Evolutionary conservation across 1,140 invertebrate genomes (phyloP), one percentile per base, ranked within the genome.

Genomic region (Lerema accius): DNA sequence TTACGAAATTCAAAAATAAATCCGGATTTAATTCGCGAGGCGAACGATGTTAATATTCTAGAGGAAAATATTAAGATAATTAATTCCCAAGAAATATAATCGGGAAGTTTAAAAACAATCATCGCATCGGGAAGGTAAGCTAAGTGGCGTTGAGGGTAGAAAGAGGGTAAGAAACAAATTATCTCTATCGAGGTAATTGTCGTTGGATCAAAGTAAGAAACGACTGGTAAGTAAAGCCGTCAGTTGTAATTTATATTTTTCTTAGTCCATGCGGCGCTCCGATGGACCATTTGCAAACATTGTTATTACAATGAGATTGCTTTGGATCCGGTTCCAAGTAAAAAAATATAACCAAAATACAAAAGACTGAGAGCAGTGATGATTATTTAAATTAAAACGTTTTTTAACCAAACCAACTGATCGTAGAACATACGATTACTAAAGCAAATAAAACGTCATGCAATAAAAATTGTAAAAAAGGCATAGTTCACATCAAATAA

Each of bases 271-370:
- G 76, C 50, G 75, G 70, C 65, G 82, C 86, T 82, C 75, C 78
- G 73, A 73, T n/a, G 86, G 81, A 73, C 65, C 78, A 76, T 85
- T 82, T 78, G 82, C 87, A 90, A 90, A 88, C 87, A 86, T 88
- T 90, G 80, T 88, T 90, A 88, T 90, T 90, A 88, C 87, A 88
- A 87, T 87, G 87, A 90, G 85, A 84, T 86, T 82, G 80, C 74
- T 73, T 75, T 70, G 86, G 78, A 88, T 83, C 83, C 80, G 82
- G 84, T 82, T 90, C 83, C 82, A 63, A 70, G 71, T 73, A 82
- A 65, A 72, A 77, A 69, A 68, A 56, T 82, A n/a, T 23, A 23
- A 23, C 6, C 2, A 23, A 3, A 23, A 23, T 23, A 23, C 2
- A 3, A 23, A 23, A 2, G 23, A 23, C 23, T 23, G 23, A 23